Evolutionary conservation across 2,113 vertebrate species (phyloP).

Genomic region (Tachysurus fulvidraco): DNA sequence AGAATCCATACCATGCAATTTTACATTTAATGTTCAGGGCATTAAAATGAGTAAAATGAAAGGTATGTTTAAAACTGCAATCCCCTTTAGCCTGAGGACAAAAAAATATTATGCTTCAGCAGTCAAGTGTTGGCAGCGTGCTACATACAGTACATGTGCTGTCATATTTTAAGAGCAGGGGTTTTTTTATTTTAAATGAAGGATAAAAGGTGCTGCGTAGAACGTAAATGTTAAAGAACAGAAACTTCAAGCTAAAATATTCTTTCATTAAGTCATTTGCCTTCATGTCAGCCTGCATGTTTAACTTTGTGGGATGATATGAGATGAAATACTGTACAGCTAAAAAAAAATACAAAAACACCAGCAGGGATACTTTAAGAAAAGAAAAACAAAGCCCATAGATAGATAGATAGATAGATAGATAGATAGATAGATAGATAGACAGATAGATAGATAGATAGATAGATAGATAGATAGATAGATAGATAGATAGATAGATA

Average conservation of each 20-base stretch:
- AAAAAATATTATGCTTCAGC: slow-evolving; percentile 18
- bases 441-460: slow-evolving; percentile 11
- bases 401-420: background rate
- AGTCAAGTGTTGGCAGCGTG: slow-evolving; percentile 44
- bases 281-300: background rate
- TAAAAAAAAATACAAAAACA: background rate
- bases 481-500: background rate
- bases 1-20: background rate
- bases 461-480: background rate
- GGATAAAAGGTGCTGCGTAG: slow-evolving; percentile 9
- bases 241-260: slow-evolving; percentile 6
- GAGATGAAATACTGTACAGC: background rate
- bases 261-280: slow-evolving; percentile 18
- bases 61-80: slow-evolving; percentile 29
- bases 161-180: background rate
- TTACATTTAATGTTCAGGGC: slow-evolving; percentile 4
- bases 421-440: slow-evolving; percentile 2
- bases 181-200: background rate
- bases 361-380: background rate
- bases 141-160: background rate
- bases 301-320: background rate
- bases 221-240: background rate
- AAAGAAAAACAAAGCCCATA: background rate
- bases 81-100: slow-evolving; percentile 31
- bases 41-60: slow-evolving; percentile 26